phyloP scores from a whole-genome alignment of 2,113 vertebrate species.

The Tragelaphus scriptus region DNA sequence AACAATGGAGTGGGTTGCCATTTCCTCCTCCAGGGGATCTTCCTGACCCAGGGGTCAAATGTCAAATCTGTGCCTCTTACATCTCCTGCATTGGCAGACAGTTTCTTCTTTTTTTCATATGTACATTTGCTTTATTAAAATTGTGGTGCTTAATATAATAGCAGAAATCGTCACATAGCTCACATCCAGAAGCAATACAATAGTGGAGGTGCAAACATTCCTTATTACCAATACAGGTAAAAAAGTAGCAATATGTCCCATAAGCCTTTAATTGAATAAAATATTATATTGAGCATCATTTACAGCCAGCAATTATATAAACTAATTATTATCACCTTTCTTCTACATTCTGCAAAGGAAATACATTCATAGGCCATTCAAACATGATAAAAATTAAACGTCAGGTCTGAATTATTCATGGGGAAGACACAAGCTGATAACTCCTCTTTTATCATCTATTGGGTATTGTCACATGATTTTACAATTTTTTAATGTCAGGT shows the following conservation, averaged over 20 bases:
- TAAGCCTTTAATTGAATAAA: conserved; percentile 71
- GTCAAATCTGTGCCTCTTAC: not conserved
- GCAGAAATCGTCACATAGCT: conserved; percentile 77
- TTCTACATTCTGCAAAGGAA: conserved; percentile 68
- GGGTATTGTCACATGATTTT: conserved; percentile 57
- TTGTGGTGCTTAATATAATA: conserved; percentile 85
- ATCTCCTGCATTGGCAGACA: not conserved
- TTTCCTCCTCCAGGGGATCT: not conserved
- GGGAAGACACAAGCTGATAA: conserved; percentile 40
- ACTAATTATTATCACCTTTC: conserved; percentile 40
- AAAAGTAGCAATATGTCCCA: conserved; percentile 47
- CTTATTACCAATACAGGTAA: conserved; percentile 59
- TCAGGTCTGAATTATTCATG: conserved; percentile 39
- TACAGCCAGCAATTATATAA: conserved; percentile 36
- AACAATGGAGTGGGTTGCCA: not conserved
- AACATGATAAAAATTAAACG: conserved; percentile 51
- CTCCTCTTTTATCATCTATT: conserved; percentile 65
- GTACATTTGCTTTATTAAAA: conserved; percentile 86
- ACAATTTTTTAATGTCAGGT: conserved; percentile 60
- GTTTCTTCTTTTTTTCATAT: not conserved
- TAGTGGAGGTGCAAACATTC: conserved; percentile 63
- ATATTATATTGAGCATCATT: conserved; percentile 45
- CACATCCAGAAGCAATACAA: conserved; percentile 70
- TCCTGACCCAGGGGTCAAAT: not conserved
- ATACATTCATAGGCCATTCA: conserved; percentile 46